Percentiles rank a stretch among this genome's conserved stretches.
Conservation (phyloP, 2,797 vertebrate genomes). For the Sebastes variabilis region DNA sequence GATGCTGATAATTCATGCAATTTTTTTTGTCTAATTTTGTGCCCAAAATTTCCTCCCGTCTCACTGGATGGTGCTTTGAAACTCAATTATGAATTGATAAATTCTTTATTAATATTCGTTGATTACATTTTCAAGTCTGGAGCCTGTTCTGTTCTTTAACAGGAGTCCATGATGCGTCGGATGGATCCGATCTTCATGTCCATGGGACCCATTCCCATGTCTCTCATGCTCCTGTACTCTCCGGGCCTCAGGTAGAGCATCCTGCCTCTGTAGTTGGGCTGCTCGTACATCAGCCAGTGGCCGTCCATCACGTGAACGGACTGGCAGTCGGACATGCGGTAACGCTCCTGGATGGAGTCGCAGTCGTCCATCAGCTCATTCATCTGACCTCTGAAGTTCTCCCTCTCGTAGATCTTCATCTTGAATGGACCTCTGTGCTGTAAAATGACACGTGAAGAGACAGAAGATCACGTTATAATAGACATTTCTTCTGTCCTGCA, state of each 20-base stretch:
- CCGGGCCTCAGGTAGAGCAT: slow-evolving; percentile 80
- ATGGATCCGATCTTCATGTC: slow-evolving; percentile 79
- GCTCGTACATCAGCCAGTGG: slow-evolving; percentile 77
- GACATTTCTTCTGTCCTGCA: not conserved
- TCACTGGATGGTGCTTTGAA: not conserved
- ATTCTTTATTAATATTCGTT: slow-evolving; percentile 38
- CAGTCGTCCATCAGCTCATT: slow-evolving; percentile 76
- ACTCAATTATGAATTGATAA: not conserved
- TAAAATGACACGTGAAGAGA: not conserved
- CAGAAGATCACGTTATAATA: not conserved
- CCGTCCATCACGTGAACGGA: slow-evolving; percentile 72
- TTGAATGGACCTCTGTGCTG: slow-evolving; percentile 74
- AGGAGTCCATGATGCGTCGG: slow-evolving; percentile 76
- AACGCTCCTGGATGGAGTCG: slow-evolving; percentile 58
- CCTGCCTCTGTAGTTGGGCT: slow-evolving; percentile 72
- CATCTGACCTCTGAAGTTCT: slow-evolving; percentile 70
- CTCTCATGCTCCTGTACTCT: slow-evolving; percentile 78
- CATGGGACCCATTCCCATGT: slow-evolving; percentile 69
- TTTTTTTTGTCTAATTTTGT: not conserved
- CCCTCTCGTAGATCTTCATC: slow-evolving; percentile 76
- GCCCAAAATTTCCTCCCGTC: not conserved
- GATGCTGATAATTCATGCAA: not conserved
- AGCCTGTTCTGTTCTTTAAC: slow-evolving; percentile 40
- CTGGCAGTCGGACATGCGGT: slow-evolving; percentile 67
- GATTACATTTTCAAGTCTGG: slow-evolving; percentile 1